Conservation (phyloP, 1,140 invertebrate species). For the Dreissena rostriformis region DNA sequence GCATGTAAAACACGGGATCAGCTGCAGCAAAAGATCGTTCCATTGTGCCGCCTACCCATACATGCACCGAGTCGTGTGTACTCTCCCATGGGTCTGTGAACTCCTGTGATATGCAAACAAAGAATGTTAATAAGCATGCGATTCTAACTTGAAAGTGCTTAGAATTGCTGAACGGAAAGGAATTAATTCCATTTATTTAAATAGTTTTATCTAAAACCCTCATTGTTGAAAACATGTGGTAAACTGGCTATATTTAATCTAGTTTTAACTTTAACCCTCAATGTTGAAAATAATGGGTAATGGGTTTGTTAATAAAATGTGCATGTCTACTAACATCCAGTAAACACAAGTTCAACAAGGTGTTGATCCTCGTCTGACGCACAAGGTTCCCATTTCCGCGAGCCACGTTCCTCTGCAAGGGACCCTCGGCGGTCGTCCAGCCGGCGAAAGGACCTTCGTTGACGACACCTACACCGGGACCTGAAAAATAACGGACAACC, state of each 20-base stretch:
- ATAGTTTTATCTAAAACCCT: neutral
- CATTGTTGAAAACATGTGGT: neutral
- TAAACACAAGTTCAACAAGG: neutral
- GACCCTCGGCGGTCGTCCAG: neutral
- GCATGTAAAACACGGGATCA: conserved; percentile 80
- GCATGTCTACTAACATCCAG: neutral
- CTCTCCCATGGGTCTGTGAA: conserved; percentile 47
- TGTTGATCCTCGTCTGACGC: neutral
- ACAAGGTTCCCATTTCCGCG: conserved; percentile 1
- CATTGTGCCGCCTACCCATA: conserved; percentile 71
- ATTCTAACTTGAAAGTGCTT: neutral
- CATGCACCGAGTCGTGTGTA: conserved; percentile 66
- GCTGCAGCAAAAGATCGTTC: conserved; percentile 68
- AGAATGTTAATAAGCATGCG: neutral
- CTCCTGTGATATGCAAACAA: conserved; percentile 4
- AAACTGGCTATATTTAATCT: no score
- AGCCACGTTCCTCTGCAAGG: conserved; percentile 1
- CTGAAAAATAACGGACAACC: neutral
- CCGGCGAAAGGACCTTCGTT: conserved; percentile 18
- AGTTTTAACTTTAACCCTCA: neutral
- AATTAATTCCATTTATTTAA: no score
- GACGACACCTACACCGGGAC: conserved; percentile 7
- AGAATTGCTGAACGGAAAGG: neutral
- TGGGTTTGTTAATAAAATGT: neutral
- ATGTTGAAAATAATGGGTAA: neutral